These are phyloP conservation scores for Melipona quadrifasciata DNA, from an alignment of 1,140 invertebrate genomes.

Conservation along the genomic window DNA sequence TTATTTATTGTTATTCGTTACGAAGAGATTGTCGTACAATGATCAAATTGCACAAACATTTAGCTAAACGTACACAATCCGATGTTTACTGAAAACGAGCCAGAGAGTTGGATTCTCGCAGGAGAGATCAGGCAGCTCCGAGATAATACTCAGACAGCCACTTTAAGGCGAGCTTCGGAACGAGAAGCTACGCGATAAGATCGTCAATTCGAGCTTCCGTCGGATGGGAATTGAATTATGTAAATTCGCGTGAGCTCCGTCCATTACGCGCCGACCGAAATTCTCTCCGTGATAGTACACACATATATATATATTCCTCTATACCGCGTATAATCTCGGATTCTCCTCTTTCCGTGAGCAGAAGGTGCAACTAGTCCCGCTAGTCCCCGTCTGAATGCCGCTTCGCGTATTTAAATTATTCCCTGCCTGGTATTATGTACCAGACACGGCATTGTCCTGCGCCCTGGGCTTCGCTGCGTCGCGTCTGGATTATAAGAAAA, in stretches of 20 bases:
- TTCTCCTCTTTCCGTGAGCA: constrained; percentile 31
- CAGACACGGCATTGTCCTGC: not conserved
- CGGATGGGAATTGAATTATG: constrained; percentile 60
- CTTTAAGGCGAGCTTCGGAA: constrained; percentile 2
- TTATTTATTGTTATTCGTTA: no score
- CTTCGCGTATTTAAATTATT: constrained; percentile 53
- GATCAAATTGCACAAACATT: no score
- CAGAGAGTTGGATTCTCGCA: not conserved
- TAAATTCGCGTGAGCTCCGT: constrained; percentile 49
- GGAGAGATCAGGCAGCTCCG: no score
- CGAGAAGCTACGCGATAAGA: constrained; percentile 44
- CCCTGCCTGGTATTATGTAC: constrained; percentile 16
- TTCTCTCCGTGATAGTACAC: constrained; percentile 46
- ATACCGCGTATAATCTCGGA: constrained; percentile 46
- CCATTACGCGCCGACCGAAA: constrained; percentile 47
- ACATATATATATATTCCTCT: not conserved
- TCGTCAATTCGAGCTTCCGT: constrained; percentile 58
- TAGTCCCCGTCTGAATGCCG: constrained; percentile 21
- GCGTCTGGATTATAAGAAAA: not conserved
- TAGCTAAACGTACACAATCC: not conserved
- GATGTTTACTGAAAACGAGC: not conserved
- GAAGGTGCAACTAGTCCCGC: constrained; percentile 31
- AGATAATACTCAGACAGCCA: constrained; percentile 13
- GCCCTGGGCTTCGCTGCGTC: not conserved
- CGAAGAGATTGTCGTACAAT: not conserved